Conservation (phyloP, 2,888 invertebrate species). For the Dynastes grantii region DNA sequence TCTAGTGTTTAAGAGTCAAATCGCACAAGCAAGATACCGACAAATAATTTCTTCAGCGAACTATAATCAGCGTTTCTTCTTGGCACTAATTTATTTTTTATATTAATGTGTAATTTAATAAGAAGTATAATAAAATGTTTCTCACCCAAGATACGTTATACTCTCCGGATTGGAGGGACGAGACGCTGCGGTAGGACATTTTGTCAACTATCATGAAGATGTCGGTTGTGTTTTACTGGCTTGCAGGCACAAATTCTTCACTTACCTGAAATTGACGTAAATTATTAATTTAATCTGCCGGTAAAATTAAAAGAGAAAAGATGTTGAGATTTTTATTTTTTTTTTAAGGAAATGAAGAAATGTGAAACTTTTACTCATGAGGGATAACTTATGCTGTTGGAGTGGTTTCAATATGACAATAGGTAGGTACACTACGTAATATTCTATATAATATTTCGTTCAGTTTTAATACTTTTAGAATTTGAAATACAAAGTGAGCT, state of each 20-base stretch:
- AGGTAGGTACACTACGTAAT: too few relatives aligned
- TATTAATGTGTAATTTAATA: background rate
- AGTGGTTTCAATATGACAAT: too few relatives aligned
- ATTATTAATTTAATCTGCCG: background rate
- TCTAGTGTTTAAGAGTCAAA: constrained; percentile 46
- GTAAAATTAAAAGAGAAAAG: too few relatives aligned
- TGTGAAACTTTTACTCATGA: too few relatives aligned
- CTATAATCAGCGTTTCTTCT: background rate
- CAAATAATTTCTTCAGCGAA: background rate
- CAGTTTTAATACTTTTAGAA: too few relatives aligned
- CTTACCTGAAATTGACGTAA: constrained; percentile 55
- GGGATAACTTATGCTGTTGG: too few relatives aligned
- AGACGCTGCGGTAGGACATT: constrained; percentile 59
- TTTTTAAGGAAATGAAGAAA: too few relatives aligned
- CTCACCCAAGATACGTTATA: constrained; percentile 60
- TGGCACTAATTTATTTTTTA: background rate
- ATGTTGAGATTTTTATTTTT: too few relatives aligned
- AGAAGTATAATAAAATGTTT: constrained; percentile 32
- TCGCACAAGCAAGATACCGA: constrained; percentile 3
- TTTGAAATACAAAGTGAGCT: too few relatives aligned
- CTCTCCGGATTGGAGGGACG: constrained; percentile 57
- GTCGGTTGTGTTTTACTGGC: constrained; percentile 46
- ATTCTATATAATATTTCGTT: too few relatives aligned
- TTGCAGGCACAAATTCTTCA: constrained; percentile 51
- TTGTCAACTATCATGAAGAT: constrained; percentile 55